Conservation (phyloP, 2,113 vertebrate species). For the Verasper variegatus region DNA sequence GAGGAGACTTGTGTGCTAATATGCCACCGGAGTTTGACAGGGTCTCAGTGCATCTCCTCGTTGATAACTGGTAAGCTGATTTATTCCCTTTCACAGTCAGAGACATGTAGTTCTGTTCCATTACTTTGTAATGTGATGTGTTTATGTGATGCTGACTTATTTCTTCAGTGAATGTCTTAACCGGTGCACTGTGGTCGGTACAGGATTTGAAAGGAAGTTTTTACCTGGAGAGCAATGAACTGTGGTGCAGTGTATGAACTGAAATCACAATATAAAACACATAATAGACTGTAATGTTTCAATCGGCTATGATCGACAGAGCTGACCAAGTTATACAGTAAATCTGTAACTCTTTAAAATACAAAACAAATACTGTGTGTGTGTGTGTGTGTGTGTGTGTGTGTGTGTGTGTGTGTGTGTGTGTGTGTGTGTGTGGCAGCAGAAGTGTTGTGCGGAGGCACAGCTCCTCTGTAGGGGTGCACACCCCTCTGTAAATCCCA, state of each 20-base stretch:
- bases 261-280: slow-evolving; percentile 7
- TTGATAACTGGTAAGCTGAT: slow-evolving; percentile 72
- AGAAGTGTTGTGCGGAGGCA: slow-evolving; percentile 43
- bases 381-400: too few relatives aligned
- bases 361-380: background rate
- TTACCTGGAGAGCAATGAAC: background rate
- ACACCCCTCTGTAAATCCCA: slow-evolving; percentile 52
- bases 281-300: background rate
- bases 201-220: slow-evolving; percentile 36
- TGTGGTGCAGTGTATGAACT: slow-evolving; percentile 29
- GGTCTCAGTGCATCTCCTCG: slow-evolving; percentile 74
- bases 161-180: slow-evolving; percentile 1
- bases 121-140: slow-evolving; percentile 1
- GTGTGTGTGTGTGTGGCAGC: slow-evolving; percentile 8
- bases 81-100: slow-evolving; percentile 11
- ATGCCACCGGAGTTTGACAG: slow-evolving; percentile 73
- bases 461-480: slow-evolving; percentile 54
- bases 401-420: background rate
- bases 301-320: background rate
- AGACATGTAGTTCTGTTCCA: background rate
- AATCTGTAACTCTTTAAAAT: background rate
- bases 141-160: slow-evolving; percentile 23
- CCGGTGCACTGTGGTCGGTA: slow-evolving; percentile 8
- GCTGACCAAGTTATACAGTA: background rate
- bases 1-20: slow-evolving; percentile 56